Base-by-base conservation (phyloP, 92 coral and sea anemone genomes). In the Parazoanthus swiftii region DNA sequence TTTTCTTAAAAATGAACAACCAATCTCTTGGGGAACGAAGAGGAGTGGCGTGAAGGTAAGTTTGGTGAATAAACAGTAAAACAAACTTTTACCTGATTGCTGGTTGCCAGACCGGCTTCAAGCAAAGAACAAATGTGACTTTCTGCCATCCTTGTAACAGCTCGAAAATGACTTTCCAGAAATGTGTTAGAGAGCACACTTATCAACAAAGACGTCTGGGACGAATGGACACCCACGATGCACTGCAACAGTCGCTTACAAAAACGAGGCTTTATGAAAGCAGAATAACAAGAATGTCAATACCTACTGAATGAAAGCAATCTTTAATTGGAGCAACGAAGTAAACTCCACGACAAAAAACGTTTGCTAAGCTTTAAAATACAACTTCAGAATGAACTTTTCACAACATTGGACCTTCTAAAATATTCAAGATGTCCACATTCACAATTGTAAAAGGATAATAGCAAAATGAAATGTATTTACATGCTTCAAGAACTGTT, bases 131-230 rank as follows among this genome's bases (percentile, higher is more conserved):
- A 91, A 81, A 93, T 93, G 87, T 89, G 91, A 74, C 94, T 94
- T 79, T 96, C 98, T 14, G 93, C 95, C 85, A 92, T 88, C 56
- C 94, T 89, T 21, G 90, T 91, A 58, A 96, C 90, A 35, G 95
- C 89, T 9, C 94, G 94, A 58, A 90, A 93, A 73, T 91, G 90
- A 20, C 96, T 90, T 39, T 90, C 85, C 37, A 96, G 92, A 88
- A 95, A 96, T 58, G 80, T 83, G 38, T 91, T 94, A 20, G 92
- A 91, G 85, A 96, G 92, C 58, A 96, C 90, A 81, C 90, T 89
- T 2, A 96, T 66, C 33, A 95, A 85, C 73, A 90, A 88, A 71
- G 91, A 83, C 21, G 95, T 82, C 73, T 96, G 99, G n/a, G 98
- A 91, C 38, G 91, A 86, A 81, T 96, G 99, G 25, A 93, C 93